Conservation (phyloP, 2,888 invertebrate species). For the Melipona bicolor region DNA sequence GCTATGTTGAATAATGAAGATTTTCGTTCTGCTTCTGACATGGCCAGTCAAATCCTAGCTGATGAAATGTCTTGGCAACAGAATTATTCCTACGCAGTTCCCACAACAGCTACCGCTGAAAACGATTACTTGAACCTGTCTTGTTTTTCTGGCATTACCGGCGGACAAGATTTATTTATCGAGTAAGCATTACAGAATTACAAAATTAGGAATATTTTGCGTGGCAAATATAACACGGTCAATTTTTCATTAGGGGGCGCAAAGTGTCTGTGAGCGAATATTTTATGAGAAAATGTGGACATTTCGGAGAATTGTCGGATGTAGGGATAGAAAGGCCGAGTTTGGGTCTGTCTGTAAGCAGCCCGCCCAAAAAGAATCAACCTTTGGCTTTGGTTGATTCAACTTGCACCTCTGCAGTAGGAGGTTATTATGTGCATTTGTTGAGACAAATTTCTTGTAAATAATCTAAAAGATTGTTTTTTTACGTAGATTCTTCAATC, state of each 20-base stretch:
- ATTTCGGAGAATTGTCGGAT: slow-evolving; percentile 77
- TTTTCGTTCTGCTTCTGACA: slow-evolving; percentile 81
- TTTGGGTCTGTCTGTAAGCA: slow-evolving; percentile 73
- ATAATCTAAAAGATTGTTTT: background rate
- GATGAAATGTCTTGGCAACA: slow-evolving; percentile 84
- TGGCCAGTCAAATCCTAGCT: slow-evolving; percentile 81
- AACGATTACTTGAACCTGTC: slow-evolving; percentile 78
- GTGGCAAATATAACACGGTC: background rate
- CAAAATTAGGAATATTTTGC: background rate
- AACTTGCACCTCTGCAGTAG: slow-evolving; percentile 68
- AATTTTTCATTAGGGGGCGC: slow-evolving; percentile 71
- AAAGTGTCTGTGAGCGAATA: slow-evolving; percentile 84
- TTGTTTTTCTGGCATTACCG: slow-evolving; percentile 81
- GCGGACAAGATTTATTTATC: slow-evolving; percentile 77
- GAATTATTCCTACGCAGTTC: slow-evolving; percentile 71
- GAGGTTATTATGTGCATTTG: slow-evolving; percentile 63
- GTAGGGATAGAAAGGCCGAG: slow-evolving; percentile 72
- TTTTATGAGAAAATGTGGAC: slow-evolving; percentile 83
- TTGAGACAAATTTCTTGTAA: background rate
- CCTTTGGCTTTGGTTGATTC: slow-evolving; percentile 75
- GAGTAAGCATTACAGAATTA: slow-evolving; percentile 67
- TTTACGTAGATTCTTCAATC: slow-evolving; percentile 33
- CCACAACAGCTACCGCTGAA: slow-evolving; percentile 60
- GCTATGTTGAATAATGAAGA: slow-evolving; percentile 79
- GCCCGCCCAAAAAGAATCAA: slow-evolving; percentile 72